phyloP scores from a whole-genome alignment of 2,797 vertebrate genomes.

The Momotus momota region DNA sequence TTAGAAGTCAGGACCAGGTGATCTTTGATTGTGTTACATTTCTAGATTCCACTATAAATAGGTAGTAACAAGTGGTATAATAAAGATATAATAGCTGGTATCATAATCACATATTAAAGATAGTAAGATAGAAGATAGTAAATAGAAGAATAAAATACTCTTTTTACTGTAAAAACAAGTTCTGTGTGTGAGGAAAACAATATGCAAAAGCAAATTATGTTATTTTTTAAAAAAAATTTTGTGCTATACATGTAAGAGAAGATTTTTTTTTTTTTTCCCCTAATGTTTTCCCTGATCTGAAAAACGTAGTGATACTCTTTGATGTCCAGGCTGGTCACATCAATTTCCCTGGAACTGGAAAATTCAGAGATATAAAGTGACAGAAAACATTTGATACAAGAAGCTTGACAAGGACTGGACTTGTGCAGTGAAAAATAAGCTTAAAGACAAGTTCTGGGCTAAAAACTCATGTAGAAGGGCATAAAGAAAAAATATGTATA shows the following conservation, averaged over 20 bases:
- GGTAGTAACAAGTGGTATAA: neutral
- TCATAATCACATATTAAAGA: neutral
- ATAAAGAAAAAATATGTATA: neutral
- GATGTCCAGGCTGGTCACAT: neutral
- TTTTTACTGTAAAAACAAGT: neutral
- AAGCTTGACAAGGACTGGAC: neutral
- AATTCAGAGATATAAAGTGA: neutral
- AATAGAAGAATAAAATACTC: neutral
- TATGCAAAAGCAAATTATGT: neutral
- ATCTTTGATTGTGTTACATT: neutral
- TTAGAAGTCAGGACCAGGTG: neutral
- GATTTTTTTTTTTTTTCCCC: neutral
- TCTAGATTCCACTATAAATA: neutral
- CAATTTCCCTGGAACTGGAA: neutral
- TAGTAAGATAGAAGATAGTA: neutral
- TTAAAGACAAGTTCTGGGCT: neutral
- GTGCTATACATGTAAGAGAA: neutral
- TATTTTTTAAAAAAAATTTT: neutral
- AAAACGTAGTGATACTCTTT: neutral
- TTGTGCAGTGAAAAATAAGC: neutral
- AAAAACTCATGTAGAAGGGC: neutral
- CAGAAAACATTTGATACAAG: neutral
- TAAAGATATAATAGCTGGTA: neutral
- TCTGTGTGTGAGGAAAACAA: neutral
- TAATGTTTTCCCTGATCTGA: neutral